Evolutionary conservation across 2,888 invertebrate species (phyloP).

Genomic region (Deladenus siricidicola): DNA sequence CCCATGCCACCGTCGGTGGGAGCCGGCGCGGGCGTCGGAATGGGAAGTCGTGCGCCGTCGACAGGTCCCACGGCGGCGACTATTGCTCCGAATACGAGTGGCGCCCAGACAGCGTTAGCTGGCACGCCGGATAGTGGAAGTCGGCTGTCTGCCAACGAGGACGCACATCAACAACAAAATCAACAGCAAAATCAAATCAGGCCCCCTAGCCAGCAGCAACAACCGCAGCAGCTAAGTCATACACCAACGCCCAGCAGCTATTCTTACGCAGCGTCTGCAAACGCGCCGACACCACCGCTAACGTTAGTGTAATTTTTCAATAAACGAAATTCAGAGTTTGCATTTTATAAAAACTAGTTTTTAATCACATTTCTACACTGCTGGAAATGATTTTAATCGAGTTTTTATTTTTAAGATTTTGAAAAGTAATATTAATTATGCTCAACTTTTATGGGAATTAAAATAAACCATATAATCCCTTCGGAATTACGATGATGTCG

Average conservation of each 20-base stretch:
- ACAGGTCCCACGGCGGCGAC: constrained; percentile 13
- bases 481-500: no score
- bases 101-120: not conserved
- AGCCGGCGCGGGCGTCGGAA: not conserved
- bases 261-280: constrained; percentile 5
- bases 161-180: constrained; percentile 2
- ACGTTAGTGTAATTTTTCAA: constrained; percentile 12
- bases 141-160: constrained; percentile 28
- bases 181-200: constrained; percentile 1
- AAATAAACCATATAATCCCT: no score
- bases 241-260: constrained; percentile 7
- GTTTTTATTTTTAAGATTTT: no score
- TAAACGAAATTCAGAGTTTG: no score
- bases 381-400: no score
- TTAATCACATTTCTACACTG: no score
- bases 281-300: constrained; percentile 16
- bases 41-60: constrained; percentile 10
- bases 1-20: constrained; percentile 6
- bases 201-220: constrained; percentile 11
- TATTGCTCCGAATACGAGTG: not conserved
- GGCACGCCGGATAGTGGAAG: constrained; percentile 35
- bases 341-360: no score
- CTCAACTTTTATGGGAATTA: no score
- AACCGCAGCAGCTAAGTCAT: constrained; percentile 5
- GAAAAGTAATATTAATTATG: no score